phyloP scores from a whole-genome alignment of 1,140 invertebrate species.

The Drosophila ananassae region DNA sequence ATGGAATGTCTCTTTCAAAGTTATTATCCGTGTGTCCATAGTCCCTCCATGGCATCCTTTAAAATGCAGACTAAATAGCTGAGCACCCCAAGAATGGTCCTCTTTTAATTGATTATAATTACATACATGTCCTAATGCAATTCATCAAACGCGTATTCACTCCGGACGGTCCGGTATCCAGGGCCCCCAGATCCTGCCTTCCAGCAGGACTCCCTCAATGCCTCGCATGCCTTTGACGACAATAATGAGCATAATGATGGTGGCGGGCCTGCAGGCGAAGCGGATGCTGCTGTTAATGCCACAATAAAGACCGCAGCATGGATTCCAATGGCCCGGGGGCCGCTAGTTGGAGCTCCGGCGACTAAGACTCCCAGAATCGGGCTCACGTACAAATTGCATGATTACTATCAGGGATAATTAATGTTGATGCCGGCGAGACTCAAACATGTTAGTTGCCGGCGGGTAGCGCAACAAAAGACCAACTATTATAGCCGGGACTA shows the following conservation, averaged over 20 bases:
- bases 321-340: constrained; percentile 36
- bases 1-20: background rate
- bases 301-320: constrained; percentile 55
- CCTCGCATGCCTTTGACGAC: constrained; percentile 31
- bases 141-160: constrained; percentile 55
- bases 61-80: constrained; percentile 24
- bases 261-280: constrained; percentile 38
- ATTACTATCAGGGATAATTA: constrained; percentile 67
- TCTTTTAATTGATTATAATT: constrained; percentile 61
- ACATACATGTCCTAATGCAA: constrained; percentile 56
- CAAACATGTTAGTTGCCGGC: constrained; percentile 32
- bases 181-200: background rate
- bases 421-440: constrained; percentile 52
- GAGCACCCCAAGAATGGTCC: constrained; percentile 13
- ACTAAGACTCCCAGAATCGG: constrained; percentile 7
- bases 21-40: background rate
- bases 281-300: constrained; percentile 53
- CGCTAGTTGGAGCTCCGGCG: constrained; percentile 19
- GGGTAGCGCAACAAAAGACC: constrained; percentile 30
- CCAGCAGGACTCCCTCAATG: constrained; percentile 5
- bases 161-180: background rate
- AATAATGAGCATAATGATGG: constrained; percentile 69
- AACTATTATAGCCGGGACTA: constrained; percentile 7
- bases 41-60: background rate
- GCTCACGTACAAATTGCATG: constrained; percentile 51